These are phyloP conservation scores for Sesamia nonagrioides DNA, from an alignment of 1,140 invertebrate genomes.

Conservation along the genomic window DNA sequence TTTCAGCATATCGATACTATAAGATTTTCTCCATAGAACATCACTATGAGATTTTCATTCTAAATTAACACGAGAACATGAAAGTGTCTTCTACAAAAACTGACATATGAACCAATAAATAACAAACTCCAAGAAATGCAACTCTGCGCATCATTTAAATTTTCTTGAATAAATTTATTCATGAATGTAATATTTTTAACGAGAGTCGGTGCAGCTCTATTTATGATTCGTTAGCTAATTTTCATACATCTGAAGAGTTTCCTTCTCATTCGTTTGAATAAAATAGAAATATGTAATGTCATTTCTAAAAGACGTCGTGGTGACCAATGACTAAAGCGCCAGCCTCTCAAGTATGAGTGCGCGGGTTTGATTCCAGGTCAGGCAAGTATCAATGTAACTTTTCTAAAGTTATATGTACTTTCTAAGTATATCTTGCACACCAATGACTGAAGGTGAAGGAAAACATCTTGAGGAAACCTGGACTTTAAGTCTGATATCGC, in stretches of 20 bases:
- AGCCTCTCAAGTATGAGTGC: too few species aligned
- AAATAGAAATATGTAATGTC: neutral
- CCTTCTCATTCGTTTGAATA: neutral
- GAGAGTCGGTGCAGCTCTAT: neutral
- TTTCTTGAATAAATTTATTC: conserved; percentile 3
- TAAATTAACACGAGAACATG: conserved; percentile 5
- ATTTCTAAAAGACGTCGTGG: too few species aligned
- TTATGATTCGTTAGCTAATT: neutral
- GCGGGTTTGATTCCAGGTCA: too few species aligned
- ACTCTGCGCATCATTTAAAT: neutral
- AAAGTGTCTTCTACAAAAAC: conserved; percentile 13
- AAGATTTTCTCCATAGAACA: too few species aligned
- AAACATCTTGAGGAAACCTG: too few species aligned
- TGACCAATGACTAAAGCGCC: too few species aligned
- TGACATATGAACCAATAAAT: conserved; percentile 12
- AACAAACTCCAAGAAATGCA: neutral
- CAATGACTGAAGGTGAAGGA: too few species aligned
- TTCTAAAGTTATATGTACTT: too few species aligned
- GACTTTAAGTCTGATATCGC: too few species aligned
- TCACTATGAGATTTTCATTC: conserved; percentile 21
- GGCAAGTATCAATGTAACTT: too few species aligned
- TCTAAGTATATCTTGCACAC: too few species aligned
- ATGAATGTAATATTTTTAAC: conserved; percentile 27
- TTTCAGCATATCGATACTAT: too few species aligned
- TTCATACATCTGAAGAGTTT: neutral